Base-by-base conservation (phyloP, 2,113 vertebrate genomes). In the Tachycineta bicolor region DNA sequence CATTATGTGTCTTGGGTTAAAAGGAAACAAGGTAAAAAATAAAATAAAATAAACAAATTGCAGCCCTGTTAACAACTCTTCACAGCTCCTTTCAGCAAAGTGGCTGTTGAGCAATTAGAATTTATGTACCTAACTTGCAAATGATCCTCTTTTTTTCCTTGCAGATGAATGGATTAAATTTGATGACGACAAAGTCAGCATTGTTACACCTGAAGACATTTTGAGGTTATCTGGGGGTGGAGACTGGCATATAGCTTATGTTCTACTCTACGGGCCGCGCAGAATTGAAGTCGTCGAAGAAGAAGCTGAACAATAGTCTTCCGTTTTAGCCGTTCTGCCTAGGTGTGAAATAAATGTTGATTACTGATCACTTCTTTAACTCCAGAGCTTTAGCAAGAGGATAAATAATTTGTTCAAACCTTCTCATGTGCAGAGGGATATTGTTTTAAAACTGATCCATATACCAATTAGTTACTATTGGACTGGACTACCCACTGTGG, bases 161-260 rank as follows among this genome's bases (percentile, higher is more conserved):
- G 81, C 97, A 99, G 99, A 99, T 95, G 99, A 99, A 93, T 99
- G 99, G 99, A 99, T 99, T 93, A 99, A 99, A 95, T 99, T 99
- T 90, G 99, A 99, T 11, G 99, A 99, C 7, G 99, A 99, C 96
- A 99, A 99, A 96, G 99, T 99, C 97, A 99, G 99, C 95, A 98
- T 99, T 76, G 99, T 99, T 91, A 98, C 99, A 60, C 99, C 99
- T 7, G 99, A 99, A 95, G 99, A 99, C 78, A 99, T 99, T 96
- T 90, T 99, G 97, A 98, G 99, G 90, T 98, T 99, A 97, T 99
- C 99, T 2, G 99, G 99, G 9, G 99, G 99, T 21, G 99, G 99
- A 83, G 99, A 99, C 97, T 99, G 99, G 99, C 99, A 99, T 93
- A 99, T 99, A 98, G 99, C 99, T 34, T 99, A 99, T 19, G 99